Evolutionary conservation across 1,140 invertebrate genomes (phyloP), one percentile per base, ranked within the genome.

Genomic region (Branchinecta lynchi): DNA sequence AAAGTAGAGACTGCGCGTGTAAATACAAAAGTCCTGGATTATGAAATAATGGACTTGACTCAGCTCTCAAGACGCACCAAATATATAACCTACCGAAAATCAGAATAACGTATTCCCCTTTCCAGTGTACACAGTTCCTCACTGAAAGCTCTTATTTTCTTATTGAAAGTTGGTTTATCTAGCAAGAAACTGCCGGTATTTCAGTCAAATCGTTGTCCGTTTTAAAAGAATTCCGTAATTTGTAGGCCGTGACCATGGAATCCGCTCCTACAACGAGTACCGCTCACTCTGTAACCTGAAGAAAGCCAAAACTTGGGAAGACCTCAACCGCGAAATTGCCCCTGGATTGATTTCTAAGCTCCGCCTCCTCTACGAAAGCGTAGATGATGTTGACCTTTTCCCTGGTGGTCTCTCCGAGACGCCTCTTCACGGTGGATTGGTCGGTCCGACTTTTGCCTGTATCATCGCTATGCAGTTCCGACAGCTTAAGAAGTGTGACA

Each of bases 401-500:
- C 78, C 81, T 43, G 84, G 83, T 60, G 81, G 83, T 0, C 73
- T 85, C 15, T 75, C 79, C 0, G 83, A 84, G 73, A 79, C 77
- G 32, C 76, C 84, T 7, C 75, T 84, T 32, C 77, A 80, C 66
- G 81, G 82, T 15, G 81, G 79, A 15, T 72, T 82, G 7, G 78
- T 84, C 7, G 82, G 83, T 17, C 82, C 83, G 0, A 84, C 83
- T 6, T 84, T 85, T 72, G 81, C 80, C 10, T 84, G 83, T 73
- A 77, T 85, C 21, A 78, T 85, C 65, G 84, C 79, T 0, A 78
- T 77, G 70, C 83, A 85, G 71, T 85, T 84, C 73, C 73, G 84
- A 81, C 20, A 81, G 79, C 60, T 89, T 84, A 75, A 76, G 79
- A 92, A 92, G 76, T 96, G 93, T 77, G 93, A 96, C 81, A 81